phyloP scores from a whole-genome alignment of 2,797 vertebrate species.

The Coluber constrictor region DNA sequence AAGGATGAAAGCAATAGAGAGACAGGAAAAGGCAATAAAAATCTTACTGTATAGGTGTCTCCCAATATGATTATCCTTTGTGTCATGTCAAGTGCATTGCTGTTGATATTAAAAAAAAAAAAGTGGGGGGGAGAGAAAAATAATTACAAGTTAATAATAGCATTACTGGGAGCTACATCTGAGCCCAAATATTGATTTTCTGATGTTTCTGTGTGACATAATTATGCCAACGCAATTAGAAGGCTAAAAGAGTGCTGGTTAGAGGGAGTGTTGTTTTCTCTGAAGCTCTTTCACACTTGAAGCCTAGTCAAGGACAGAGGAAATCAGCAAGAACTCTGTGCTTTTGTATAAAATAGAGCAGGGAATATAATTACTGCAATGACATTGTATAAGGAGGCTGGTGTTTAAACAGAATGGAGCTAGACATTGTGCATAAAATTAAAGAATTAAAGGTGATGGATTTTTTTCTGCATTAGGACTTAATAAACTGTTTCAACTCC shows the following conservation, averaged over 20 bases:
- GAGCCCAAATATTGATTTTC: slow-evolving; percentile 19
- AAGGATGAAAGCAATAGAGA: not conserved
- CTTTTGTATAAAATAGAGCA: not conserved
- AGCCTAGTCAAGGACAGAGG: slow-evolving; percentile 7
- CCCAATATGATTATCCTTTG: not conserved
- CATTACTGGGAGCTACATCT: not conserved
- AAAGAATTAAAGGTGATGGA: not conserved
- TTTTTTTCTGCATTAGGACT: not conserved
- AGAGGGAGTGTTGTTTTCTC: slow-evolving; percentile 2
- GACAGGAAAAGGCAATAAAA: not conserved
- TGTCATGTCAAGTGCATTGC: not conserved
- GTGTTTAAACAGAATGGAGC: not conserved
- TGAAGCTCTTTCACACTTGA: slow-evolving; percentile 4
- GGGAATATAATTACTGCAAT: slow-evolving; percentile 4
- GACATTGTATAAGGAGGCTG: not conserved
- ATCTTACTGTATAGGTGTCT: not conserved
- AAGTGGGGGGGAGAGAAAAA: not conserved
- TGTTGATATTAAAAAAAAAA: not conserved
- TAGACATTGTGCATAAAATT: not conserved
- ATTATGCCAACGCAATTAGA: slow-evolving; percentile 23
- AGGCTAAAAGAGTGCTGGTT: slow-evolving; percentile 11
- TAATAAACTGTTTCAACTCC: not conserved
- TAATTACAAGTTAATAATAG: slow-evolving; percentile 1
- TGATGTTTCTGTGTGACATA: slow-evolving; percentile 9
- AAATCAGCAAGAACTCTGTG: not conserved